phyloP scores from a whole-genome alignment of 2,797 vertebrate species.

The Anguilla anguilla region DNA sequence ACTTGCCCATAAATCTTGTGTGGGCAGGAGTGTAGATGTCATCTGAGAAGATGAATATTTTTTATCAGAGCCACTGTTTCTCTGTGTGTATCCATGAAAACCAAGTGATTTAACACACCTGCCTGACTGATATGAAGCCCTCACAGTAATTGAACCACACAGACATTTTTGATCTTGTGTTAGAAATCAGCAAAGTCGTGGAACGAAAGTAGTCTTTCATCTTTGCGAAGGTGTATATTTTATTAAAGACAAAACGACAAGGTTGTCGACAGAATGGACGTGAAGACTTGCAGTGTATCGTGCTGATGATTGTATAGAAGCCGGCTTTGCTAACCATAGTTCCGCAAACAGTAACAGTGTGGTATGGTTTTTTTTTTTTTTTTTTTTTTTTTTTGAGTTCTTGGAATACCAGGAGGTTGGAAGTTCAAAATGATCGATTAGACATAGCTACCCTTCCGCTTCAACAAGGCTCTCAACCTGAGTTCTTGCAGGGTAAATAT shows the following conservation, averaged over 20 bases:
- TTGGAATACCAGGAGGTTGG: background rate
- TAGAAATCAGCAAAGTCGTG: background rate
- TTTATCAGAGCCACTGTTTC: background rate
- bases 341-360: background rate
- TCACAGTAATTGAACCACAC: background rate
- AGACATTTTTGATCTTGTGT: background rate
- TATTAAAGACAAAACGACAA: background rate
- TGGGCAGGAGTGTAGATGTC: background rate
- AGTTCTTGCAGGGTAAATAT: background rate
- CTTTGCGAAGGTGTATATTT: background rate
- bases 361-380: background rate
- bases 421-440: background rate
- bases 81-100: background rate
- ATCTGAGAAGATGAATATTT: background rate
- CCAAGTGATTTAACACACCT: background rate
- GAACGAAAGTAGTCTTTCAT: constrained; percentile 11
- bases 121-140: background rate
- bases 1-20: background rate
- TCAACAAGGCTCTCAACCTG: background rate
- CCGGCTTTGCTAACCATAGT: background rate
- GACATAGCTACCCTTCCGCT: background rate
- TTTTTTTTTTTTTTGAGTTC: background rate
- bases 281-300: background rate
- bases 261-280: background rate
- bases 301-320: background rate